Evolutionary conservation across 1,140 invertebrate species (phyloP).

Genomic region (Cherax destructor): DNA sequence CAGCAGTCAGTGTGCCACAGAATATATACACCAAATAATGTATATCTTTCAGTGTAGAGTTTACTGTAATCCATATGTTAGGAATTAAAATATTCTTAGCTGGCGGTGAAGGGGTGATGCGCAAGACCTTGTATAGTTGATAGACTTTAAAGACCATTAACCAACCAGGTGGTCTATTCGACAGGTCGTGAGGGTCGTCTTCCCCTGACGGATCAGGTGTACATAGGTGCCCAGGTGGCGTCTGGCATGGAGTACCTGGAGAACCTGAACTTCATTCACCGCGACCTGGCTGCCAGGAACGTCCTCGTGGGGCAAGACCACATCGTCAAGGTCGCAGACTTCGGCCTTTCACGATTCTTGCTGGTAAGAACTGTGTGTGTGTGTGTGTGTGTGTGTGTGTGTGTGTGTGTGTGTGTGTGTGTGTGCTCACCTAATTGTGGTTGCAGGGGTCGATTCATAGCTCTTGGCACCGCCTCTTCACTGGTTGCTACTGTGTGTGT

Average conservation of each 20-base stretch:
- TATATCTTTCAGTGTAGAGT: too few species aligned
- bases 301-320: conserved; percentile 80
- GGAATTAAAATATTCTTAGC: too few species aligned
- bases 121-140: too few species aligned
- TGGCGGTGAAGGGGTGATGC: too few species aligned
- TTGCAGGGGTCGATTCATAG: too few species aligned
- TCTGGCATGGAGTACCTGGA: conserved; percentile 75
- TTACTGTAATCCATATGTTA: too few species aligned
- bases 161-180: neutral
- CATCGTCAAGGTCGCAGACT: conserved; percentile 81
- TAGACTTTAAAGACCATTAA: too few species aligned
- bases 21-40: too few species aligned
- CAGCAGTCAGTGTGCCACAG: too few species aligned
- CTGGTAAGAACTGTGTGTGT: conserved; percentile 15
- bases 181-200: neutral
- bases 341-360: conserved; percentile 79
- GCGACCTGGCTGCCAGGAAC: conserved; percentile 81
- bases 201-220: conserved; percentile 76
- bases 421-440: neutral
- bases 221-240: conserved; percentile 84
- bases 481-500: too few species aligned
- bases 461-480: too few species aligned
- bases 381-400: conserved; percentile 19
- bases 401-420: neutral
- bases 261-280: conserved; percentile 72